A percentile compares a stretch with the other conserved stretches of the same genome.
phyloP scores from a whole-genome alignment of 2,113 vertebrate species.

The Tursiops truncatus region DNA sequence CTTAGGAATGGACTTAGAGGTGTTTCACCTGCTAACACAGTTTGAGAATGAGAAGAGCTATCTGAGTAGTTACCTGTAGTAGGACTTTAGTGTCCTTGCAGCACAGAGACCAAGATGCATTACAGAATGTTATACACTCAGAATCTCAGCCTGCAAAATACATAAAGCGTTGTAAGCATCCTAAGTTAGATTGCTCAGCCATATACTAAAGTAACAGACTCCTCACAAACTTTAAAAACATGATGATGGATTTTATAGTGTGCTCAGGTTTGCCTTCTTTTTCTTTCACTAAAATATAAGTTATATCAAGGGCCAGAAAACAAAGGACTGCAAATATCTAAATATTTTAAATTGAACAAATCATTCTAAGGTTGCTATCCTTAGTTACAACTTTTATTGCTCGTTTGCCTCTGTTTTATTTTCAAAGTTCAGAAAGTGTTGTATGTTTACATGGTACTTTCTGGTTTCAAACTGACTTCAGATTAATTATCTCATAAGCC shows the following conservation, averaged over 20 bases:
- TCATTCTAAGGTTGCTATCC: background rate
- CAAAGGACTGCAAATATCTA: background rate
- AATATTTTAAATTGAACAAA: background rate
- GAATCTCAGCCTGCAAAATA: background rate
- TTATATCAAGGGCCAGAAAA: background rate
- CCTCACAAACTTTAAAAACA: constrained; percentile 7
- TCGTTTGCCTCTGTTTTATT: constrained; percentile 6
- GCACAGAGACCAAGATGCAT: background rate
- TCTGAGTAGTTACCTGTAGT: background rate
- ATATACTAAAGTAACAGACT: background rate
- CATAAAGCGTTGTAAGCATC: background rate
- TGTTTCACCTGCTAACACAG: background rate
- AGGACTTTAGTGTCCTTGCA: background rate
- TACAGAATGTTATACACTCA: background rate
- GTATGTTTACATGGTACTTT: background rate
- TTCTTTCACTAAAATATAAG: background rate
- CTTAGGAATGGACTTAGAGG: background rate
- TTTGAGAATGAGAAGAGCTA: background rate
- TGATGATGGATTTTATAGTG: background rate
- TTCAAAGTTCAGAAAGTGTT: background rate
- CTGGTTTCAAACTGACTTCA: background rate
- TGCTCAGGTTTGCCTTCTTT: background rate
- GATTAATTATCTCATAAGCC: background rate
- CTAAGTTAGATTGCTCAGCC: background rate
- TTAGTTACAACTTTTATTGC: background rate